Evolutionary conservation across 2,113 vertebrate genomes (phyloP).

Genomic region (Ciconia stormi): DNA sequence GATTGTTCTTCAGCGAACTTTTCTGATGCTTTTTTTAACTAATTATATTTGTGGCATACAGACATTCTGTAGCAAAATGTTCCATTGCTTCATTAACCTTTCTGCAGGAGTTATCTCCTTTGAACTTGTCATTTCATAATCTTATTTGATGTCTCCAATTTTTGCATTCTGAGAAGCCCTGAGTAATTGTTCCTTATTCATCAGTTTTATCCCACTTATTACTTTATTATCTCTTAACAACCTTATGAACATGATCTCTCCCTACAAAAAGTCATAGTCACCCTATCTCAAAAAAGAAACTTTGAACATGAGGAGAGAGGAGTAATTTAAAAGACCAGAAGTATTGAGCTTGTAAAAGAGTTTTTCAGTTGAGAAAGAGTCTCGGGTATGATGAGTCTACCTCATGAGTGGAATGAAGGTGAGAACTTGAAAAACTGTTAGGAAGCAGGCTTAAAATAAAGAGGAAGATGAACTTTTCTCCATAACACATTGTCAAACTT

Average conservation of each 20-base stretch:
- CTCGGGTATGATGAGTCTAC: neutral
- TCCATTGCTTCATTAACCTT: neutral
- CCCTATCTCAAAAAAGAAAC: neutral
- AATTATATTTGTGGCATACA: neutral
- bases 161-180: neutral
- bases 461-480: neutral
- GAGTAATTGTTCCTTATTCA: neutral
- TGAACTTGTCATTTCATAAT: neutral
- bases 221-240: neutral
- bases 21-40: neutral
- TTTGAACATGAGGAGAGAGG: neutral
- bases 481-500: neutral
- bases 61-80: neutral
- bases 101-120: neutral
- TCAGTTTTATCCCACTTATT: neutral
- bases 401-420: neutral
- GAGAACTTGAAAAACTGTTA: neutral
- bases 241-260: fast-evolving
- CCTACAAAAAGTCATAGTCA: neutral
- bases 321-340: neutral
- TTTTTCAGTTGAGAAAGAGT: neutral
- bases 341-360: neutral
- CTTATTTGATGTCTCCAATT: neutral
- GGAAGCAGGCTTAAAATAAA: neutral
- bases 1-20: neutral